Base-by-base conservation (phyloP, 2,797 vertebrate genomes). In the Peromyscus aztecus region DNA sequence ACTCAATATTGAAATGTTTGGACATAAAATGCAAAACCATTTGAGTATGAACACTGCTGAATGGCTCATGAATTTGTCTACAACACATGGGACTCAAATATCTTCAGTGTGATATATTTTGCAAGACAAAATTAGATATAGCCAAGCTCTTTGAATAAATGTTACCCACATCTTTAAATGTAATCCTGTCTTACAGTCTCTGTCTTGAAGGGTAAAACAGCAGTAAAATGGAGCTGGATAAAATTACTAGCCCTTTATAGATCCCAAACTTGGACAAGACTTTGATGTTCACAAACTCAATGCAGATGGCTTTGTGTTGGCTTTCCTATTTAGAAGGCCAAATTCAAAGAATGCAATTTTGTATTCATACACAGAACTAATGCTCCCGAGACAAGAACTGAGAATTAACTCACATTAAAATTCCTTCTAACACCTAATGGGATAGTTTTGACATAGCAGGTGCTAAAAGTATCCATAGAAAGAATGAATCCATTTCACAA, bases 201-300 rank as follows among this genome's bases (percentile, higher is more conserved):
- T 31, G 65, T 90, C 81, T 95, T 80, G 75, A 86, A 81, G 69
- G 19, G 11, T 23, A 89, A 94, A 93, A 82, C 65, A 96, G 63
- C 52, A 95, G 61, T 40, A 77, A 97, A 92, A 89, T 73, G 43
- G 88, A 78, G 29, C 91, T 96, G 85, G 73, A 89, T 96, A 90
- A 91, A 97, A 95, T 97, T 92, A 93, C 37, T 69, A 95, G 27
- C 65, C 49, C 65, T 92, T 93, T 91, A 89, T 83, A 97, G 69
- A 90, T 73, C 92, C 84, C 59, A 75, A 85, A 97, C 90, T 40
- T 95, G 73, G 87, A 76, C 84, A 88, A 90, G 78, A 89, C 88
- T 95, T 97, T 97, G 94, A 96, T 89, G 71, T 90, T 95, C 29
- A 93, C 57, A 98, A 97, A 97, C 94, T 93, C 77, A 90, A 29